phyloP scores from a whole-genome alignment of 2,113 vertebrate genomes.

The Pseudolaguvia tuberculata region DNA sequence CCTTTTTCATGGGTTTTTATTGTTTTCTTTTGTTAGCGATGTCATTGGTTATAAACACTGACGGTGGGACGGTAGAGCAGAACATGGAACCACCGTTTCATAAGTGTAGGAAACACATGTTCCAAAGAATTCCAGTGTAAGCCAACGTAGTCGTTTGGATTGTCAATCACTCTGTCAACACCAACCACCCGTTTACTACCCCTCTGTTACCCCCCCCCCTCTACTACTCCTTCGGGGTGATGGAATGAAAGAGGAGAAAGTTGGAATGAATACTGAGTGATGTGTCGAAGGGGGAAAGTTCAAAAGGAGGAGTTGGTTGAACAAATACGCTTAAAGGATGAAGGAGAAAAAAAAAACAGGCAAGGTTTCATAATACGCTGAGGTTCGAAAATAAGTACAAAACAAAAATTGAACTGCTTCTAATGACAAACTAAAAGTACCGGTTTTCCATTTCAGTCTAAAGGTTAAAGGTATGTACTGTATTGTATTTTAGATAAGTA shows the following conservation, averaged over 20 bases:
- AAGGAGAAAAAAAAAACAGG: not conserved
- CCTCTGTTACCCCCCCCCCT: no score
- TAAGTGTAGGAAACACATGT: not conserved
- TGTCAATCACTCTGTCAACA: not conserved
- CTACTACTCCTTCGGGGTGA: not conserved
- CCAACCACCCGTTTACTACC: not conserved
- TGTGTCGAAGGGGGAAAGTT: conserved; percentile 13
- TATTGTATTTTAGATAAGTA: no score
- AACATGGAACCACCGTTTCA: not conserved
- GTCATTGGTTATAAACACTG: no score
- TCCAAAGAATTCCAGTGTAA: not conserved
- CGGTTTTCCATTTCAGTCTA: no score
- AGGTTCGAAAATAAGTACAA: not conserved
- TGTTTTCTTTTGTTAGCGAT: no score
- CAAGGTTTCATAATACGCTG: not conserved
- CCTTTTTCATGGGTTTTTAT: no score
- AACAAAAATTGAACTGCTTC: not conserved
- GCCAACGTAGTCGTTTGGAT: not conserved
- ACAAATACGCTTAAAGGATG: not conserved
- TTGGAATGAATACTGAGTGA: conserved; percentile 33
- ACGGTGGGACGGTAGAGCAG: no score
- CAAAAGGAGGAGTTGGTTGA: conserved; percentile 13
- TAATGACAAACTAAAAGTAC: not conserved
- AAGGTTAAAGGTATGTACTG: not conserved
- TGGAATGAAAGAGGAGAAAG: conserved; percentile 25